phyloP scores from a whole-genome alignment of 2,888 invertebrate species.

The Epinotia ramella region DNA sequence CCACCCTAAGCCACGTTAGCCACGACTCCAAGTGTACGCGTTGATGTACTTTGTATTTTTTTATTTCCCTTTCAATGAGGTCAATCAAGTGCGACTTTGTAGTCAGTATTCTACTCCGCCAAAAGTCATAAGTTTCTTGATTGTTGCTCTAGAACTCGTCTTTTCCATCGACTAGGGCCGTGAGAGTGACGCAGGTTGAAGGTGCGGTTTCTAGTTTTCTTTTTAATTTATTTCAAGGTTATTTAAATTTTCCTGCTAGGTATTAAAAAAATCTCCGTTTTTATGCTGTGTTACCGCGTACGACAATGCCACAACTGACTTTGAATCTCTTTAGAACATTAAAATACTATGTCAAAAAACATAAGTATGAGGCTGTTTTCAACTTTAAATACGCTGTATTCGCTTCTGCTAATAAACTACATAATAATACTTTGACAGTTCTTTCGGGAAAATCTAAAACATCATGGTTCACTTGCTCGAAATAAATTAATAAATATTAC shows the following conservation, averaged over 20 bases:
- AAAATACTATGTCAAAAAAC: too few species aligned
- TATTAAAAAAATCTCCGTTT: background rate
- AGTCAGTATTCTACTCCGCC: background rate
- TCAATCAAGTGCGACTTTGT: background rate
- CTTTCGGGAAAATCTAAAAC: too few species aligned
- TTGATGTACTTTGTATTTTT: background rate
- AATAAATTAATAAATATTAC: too few species aligned
- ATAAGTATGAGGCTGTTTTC: too few species aligned
- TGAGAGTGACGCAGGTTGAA: background rate
- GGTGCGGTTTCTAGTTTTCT: background rate
- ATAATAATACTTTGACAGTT: too few species aligned
- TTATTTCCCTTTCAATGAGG: background rate
- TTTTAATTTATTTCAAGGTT: background rate
- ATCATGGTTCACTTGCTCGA: too few species aligned
- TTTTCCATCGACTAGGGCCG: background rate
- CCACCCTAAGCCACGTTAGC: too few species aligned
- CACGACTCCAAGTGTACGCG: too few species aligned
- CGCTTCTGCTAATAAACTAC: too few species aligned
- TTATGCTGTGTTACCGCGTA: background rate
- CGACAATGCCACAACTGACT: too few species aligned
- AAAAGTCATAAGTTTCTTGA: background rate
- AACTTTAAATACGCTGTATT: too few species aligned
- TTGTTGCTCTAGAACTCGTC: background rate
- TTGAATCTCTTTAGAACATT: too few species aligned
- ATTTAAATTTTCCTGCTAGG: background rate